Evolutionary conservation across 2,797 vertebrate species (phyloP).

Genomic region (Alcedo atthis): DNA sequence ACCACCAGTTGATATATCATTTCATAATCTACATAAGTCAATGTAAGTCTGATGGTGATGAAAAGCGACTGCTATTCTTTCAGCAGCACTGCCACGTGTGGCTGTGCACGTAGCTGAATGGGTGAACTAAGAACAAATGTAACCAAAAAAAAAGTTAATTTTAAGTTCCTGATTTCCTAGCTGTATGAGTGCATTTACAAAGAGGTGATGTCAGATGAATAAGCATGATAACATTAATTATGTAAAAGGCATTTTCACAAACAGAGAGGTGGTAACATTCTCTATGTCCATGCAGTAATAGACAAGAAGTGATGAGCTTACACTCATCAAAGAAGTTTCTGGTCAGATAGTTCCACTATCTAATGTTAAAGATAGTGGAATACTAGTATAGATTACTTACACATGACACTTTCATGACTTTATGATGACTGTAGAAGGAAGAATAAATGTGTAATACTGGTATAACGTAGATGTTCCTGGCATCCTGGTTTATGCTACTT

Average conservation of each 20-base stretch:
- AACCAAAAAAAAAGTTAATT: neutral
- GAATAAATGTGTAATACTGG: neutral
- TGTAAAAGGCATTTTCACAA: neutral
- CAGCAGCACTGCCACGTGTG: neutral
- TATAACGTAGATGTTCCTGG: neutral
- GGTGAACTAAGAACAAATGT: neutral
- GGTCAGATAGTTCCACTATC: neutral
- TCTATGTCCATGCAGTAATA: neutral
- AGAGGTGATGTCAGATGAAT: neutral
- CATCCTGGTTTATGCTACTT: neutral
- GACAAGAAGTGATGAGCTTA: neutral
- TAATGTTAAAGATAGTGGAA: neutral
- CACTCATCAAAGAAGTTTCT: neutral
- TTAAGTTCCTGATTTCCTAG: neutral
- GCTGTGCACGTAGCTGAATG: fast-evolving
- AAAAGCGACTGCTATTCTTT: neutral
- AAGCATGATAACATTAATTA: neutral
- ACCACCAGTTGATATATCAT: no score
- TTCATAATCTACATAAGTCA: neutral
- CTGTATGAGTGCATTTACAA: neutral
- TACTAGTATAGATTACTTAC: neutral
- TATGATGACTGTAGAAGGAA: neutral
- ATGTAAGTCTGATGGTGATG: neutral
- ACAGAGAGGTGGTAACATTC: neutral
- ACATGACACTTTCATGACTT: neutral